phyloP scores from a whole-genome alignment of 2,888 invertebrate species.

The Ligdia adustata region DNA sequence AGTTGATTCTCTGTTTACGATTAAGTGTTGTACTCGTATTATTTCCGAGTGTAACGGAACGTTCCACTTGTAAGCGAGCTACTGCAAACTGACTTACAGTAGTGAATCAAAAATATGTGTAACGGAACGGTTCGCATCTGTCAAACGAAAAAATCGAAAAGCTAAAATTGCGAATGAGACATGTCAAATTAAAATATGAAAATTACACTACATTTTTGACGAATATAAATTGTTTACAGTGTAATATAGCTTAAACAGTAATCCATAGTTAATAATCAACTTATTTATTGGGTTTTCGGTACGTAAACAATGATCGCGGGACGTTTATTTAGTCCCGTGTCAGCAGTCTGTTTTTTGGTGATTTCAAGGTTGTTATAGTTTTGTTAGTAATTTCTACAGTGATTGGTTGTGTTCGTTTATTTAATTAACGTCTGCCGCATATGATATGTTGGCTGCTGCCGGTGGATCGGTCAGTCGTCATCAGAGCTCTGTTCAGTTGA shows the following conservation, averaged over 20 bases:
- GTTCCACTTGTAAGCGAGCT: too few species aligned
- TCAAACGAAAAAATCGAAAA: slow-evolving; percentile 41
- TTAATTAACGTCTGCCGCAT: slow-evolving; percentile 65
- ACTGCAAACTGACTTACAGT: too few species aligned
- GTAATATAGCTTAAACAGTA: slow-evolving; percentile 35
- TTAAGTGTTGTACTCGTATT: neutral
- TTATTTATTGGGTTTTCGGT: slow-evolving; percentile 47
- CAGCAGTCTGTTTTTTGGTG: slow-evolving; percentile 57
- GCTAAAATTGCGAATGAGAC: slow-evolving; percentile 35
- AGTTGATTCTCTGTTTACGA: neutral
- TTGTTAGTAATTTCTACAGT: slow-evolving; percentile 55
- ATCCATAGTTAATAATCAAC: slow-evolving; percentile 41
- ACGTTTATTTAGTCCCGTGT: slow-evolving; percentile 44
- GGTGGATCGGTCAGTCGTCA: slow-evolving; percentile 42
- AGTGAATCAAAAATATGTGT: neutral
- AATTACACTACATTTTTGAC: slow-evolving; percentile 21
- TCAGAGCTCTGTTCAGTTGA: slow-evolving; percentile 26
- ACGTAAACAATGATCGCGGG: slow-evolving; percentile 50
- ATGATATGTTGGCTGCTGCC: slow-evolving; percentile 53
- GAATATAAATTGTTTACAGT: slow-evolving; percentile 33
- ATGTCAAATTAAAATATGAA: slow-evolving; percentile 29
- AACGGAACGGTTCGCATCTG: slow-evolving; percentile 38
- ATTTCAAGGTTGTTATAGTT: slow-evolving; percentile 72
- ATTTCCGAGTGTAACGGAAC: slow-evolving; percentile 48
- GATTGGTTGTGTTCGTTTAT: slow-evolving; percentile 68